phyloP scores from a whole-genome alignment of 2,797 vertebrate species.

The Acanthurus lineatus region DNA sequence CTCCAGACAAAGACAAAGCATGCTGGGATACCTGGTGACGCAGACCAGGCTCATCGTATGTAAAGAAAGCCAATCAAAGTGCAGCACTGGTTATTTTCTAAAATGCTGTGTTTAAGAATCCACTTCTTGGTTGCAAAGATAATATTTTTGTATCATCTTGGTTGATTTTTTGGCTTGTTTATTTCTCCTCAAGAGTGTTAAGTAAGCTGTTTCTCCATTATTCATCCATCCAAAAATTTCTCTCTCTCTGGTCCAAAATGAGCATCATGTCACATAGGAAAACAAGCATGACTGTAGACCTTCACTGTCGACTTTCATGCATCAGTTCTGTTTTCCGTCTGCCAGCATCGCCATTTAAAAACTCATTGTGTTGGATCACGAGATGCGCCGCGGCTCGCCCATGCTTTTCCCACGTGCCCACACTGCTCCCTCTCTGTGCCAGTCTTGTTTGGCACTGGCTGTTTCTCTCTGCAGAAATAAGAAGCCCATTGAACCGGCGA shows the following conservation, averaged over 20 bases:
- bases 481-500: conserved; percentile 70
- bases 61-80: too few species aligned
- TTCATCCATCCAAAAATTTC: conserved; percentile 4
- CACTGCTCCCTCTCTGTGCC: conserved; percentile 72
- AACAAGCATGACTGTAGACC: conserved; percentile 6
- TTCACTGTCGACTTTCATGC: conserved; percentile 14
- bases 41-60: too few species aligned
- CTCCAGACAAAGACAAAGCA: too few species aligned
- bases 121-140: too few species aligned
- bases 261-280: conserved; percentile 10
- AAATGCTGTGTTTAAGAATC: too few species aligned
- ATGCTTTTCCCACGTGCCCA: conserved; percentile 82
- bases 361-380: conserved; percentile 72
- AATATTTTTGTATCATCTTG: neutral
- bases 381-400: conserved; percentile 61
- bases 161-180: too few species aligned
- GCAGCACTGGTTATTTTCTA: too few species aligned
- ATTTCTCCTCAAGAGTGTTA: neutral
- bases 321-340: conserved; percentile 44
- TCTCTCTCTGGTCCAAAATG: neutral
- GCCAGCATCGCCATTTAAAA: conserved; percentile 42
- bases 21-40: too few species aligned
- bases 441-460: conserved; percentile 72
- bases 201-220: neutral
- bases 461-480: conserved; percentile 65